Base-by-base conservation (phyloP, 2,888 invertebrate genomes). In the Mesorhabditis sp. region DNA sequence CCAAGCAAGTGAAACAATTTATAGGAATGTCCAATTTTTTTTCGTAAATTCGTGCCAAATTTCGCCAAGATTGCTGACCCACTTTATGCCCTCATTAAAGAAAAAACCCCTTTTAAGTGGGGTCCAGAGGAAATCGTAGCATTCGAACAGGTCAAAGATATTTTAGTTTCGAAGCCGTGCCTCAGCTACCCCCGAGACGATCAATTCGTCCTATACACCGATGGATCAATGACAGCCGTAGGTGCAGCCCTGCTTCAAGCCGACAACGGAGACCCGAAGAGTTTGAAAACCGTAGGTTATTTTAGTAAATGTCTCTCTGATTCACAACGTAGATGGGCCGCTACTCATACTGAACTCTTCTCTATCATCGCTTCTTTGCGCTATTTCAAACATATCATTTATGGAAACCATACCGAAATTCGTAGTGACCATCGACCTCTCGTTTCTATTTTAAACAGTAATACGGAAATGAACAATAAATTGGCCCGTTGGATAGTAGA, bases 401-500 rank as follows among this genome's bases (percentile, higher is more conserved):
- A 67, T 15, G 28, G 67, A 5, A 65, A 67, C 1, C 67, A 73
- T 13, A 66, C 67, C 44, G 41, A 64, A 4, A 58, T 73, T 0
- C 65, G 67, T 4, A 68, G 70, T 1, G 73, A 76, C 67, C 76
- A 76, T 45, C 69, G 66, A 7, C 72, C 76, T 4, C 66, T 74
- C n/a, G 50, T 62, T 44, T 64, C 62, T 10, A 61, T 76, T 3
- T 15, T 74, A 4, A 43, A 45, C 5, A 87, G 72, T 76, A 80
- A 0, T 58, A 87, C 28, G 28, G 28, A 4, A 87, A 87, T 71
- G 81, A 87, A 5, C 86, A 87, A 87, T 7, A 72, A 88, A 44
- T 72, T 89, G 0, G 86, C 86, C 0, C 70, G 88, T 61, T 89
- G 88, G 88, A 85, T 86, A 0, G 66, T 88, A 15, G 75, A 81